Evolutionary conservation across 2,888 invertebrate species (phyloP).

Genomic region (Flabesymbios commensalis): DNA sequence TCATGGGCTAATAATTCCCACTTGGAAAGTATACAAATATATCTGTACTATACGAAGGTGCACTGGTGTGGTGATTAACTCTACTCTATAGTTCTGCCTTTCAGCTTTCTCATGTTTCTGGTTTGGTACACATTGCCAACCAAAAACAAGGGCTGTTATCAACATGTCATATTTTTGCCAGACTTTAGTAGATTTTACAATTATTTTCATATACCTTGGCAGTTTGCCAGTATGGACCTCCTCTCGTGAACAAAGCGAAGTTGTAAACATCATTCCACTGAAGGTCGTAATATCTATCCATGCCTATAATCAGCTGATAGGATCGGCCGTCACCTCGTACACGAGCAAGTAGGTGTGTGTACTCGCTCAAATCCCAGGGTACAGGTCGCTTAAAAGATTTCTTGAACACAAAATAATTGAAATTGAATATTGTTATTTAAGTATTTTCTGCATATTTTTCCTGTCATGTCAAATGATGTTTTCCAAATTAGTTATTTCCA

Average conservation of each 20-base stretch:
- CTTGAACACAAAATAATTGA: constrained; percentile 42
- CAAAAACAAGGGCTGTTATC: too few species aligned
- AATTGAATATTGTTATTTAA: constrained; percentile 6
- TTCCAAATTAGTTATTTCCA: too few species aligned
- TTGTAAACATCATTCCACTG: constrained; percentile 88
- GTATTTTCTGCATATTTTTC: background rate
- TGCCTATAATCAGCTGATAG: constrained; percentile 77
- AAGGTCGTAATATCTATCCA: constrained; percentile 71
- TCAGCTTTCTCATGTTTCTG: too few species aligned
- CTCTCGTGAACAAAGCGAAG: constrained; percentile 87
- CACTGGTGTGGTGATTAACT: too few species aligned
- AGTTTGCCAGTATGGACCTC: constrained; percentile 98
- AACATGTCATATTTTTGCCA: too few species aligned
- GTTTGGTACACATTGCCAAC: too few species aligned
- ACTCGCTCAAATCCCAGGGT: constrained; percentile 76
- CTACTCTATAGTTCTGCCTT: too few species aligned
- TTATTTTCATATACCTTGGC: constrained; percentile 78
- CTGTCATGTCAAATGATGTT: too few species aligned
- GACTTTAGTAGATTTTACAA: too few species aligned
- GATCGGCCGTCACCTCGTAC: constrained; percentile 92
- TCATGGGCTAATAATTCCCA: too few species aligned
- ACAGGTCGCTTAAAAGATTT: constrained; percentile 64
- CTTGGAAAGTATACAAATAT: too few species aligned
- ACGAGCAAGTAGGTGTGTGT: constrained; percentile 77
- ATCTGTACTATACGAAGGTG: too few species aligned